Evolutionary conservation across 2,113 vertebrate genomes (phyloP), one percentile per base, ranked within the genome.

Genomic region (Rhinopomastus cyanomelas): DNA sequence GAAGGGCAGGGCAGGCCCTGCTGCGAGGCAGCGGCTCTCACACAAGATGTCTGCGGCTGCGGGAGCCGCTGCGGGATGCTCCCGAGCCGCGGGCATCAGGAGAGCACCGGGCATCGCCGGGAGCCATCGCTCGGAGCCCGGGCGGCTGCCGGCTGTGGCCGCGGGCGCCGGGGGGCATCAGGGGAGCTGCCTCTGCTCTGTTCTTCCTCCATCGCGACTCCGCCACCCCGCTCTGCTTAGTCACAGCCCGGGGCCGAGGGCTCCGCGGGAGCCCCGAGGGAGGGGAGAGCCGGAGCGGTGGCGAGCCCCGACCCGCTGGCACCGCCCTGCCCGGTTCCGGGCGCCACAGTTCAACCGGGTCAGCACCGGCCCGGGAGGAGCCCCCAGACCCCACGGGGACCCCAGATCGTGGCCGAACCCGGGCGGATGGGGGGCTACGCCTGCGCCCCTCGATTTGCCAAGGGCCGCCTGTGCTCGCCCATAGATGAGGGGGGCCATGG

Each of bases 181-280:
- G 65, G 81, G 88, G 85, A 95, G 44, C 64, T 7, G 93, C 89
- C 64, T 61, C 67, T 83, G 46, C 64, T 61, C 67, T 85, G 46
- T n/a, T 79, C 85, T 94, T 92, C 95, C 93, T 94, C 87, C 92
- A 20, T 16, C 49, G 76, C 56, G 22, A 82, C 80, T 59, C 67
- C 36, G 27, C 55, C 69, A 21, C 73, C 5, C 46, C 75, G 71
- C 92, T 46, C 30, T 81, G 81, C 84, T 91, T 93, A 80, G 92
- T 93, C 90, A 87, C 86, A 72, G 49, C 29, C 5, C 16, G 26
- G 73, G 87, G 60, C 80, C 67, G 3, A 15, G 29, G 56, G 86
- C 79, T 57, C 69, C 69, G 82, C 91, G 2, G 66, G 61, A 87
- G 49, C 53, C 59, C 75, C 4, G 80, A 3, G 51, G 30, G 59